Evolutionary conservation across 1,140 invertebrate genomes (phyloP).

Genomic region (Pseudoatta argentina): DNA sequence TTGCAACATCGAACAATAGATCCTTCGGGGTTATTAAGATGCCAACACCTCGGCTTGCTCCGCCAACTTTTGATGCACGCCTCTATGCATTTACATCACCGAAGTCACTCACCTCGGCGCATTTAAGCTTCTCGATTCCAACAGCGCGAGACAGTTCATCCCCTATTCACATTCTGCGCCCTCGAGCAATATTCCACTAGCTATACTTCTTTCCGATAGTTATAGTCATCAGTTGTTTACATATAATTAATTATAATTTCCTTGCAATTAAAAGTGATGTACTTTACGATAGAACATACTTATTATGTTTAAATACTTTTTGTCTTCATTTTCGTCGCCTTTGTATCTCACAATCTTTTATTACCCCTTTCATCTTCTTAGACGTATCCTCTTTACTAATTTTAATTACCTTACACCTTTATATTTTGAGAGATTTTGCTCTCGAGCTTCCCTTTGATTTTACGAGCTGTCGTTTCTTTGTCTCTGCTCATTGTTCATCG

Average conservation of each 20-base stretch:
- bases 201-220: not conserved
- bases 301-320: constrained; percentile 5
- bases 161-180: not conserved
- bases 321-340: constrained; percentile 3
- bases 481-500: constrained; percentile 46
- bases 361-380: constrained; percentile 50
- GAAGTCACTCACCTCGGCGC: constrained; percentile 59
- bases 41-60: constrained; percentile 39
- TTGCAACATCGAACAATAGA: constrained; percentile 70
- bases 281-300: constrained; percentile 18
- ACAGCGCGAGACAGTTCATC: constrained; percentile 8
- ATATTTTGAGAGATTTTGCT: constrained; percentile 64
- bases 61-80: constrained; percentile 46
- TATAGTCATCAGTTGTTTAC: constrained; percentile 26
- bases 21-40: constrained; percentile 68
- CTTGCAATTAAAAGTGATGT: not conserved
- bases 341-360: constrained; percentile 51
- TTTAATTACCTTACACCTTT: constrained; percentile 71
- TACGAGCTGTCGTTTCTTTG: constrained; percentile 56
- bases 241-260: constrained; percentile 12
- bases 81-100: not conserved
- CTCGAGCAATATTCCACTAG: not conserved
- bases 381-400: constrained; percentile 52
- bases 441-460: constrained; percentile 60
- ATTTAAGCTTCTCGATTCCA: constrained; percentile 72